These are phyloP conservation scores for Himalopsyche anomala DNA, from an alignment of 2,888 invertebrate genomes.

Conservation along the genomic window DNA sequence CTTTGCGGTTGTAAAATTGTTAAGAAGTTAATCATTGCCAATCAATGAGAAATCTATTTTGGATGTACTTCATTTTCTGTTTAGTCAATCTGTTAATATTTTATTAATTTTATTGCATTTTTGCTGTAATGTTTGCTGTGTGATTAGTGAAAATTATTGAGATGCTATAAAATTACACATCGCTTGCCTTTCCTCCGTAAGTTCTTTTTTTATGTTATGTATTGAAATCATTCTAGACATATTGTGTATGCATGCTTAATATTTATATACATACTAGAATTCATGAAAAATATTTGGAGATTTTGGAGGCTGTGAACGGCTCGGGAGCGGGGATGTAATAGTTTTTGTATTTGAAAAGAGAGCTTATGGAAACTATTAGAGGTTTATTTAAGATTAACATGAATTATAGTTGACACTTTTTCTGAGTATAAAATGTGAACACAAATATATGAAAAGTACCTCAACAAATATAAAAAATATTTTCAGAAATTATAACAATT, in stretches of 20 bases:
- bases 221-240: slow-evolving; percentile 27
- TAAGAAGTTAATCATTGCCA: too few relatives aligned
- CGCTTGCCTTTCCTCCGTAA: slow-evolving; percentile 16
- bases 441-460: slow-evolving; percentile 61
- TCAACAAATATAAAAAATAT: slow-evolving; percentile 58
- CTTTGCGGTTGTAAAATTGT: too few relatives aligned
- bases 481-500: slow-evolving; percentile 51
- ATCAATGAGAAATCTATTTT: background rate
- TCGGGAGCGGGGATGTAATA: slow-evolving; percentile 46
- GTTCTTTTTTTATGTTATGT: slow-evolving; percentile 13
- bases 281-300: slow-evolving; percentile 51
- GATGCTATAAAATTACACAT: slow-evolving; percentile 23
- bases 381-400: slow-evolving; percentile 59
- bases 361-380: slow-evolving; percentile 65
- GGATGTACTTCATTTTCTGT: background rate
- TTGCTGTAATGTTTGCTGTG: slow-evolving; percentile 40
- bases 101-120: background rate
- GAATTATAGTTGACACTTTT: slow-evolving; percentile 57
- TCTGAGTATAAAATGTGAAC: slow-evolving; percentile 48
- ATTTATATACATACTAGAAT: slow-evolving; percentile 33
- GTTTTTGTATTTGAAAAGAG: slow-evolving; percentile 61
- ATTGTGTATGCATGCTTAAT: slow-evolving; percentile 36
- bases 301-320: slow-evolving; percentile 64
- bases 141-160: slow-evolving; percentile 33
- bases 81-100: background rate